Base-by-base conservation (phyloP, 2,113 vertebrate genomes). In the Ceratotherium simum region DNA sequence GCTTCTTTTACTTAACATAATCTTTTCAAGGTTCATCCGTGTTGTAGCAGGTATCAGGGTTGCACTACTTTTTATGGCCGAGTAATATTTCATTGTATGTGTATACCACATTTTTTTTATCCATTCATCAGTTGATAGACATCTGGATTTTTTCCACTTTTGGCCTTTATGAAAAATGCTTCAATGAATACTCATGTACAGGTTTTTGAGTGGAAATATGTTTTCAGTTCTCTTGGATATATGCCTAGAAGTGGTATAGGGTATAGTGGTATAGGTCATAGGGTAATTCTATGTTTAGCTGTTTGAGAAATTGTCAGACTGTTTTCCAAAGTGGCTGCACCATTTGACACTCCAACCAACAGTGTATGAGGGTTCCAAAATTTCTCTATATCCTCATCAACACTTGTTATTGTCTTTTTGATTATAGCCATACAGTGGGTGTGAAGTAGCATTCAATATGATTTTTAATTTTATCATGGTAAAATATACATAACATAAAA, bases 31-130 rank as follows among this genome's bases (percentile, higher is more conserved):
- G 11, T 58, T 75, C 9, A 2, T 51, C 12, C 31, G 33, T 69
- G 6, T 70, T n/a, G 11, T 25, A 95, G 14, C 12, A 27, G 36
- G 5, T 84, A 36, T 46, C 42, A 42, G 42, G 51, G 51, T 17
- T 25, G 3, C 21, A 31, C 58, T 92, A 54, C 9, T 95, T 86
- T 95, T 91, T 60, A 86, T 95, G 93, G 39, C 65, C 83, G 48
- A 93, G 1, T 86, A 88, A 56, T 69, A 83, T 88, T 89, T 31
- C 10, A 95, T 65, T 79, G 13, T n/a, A 18, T 84, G 64, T 39
- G 25, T 72, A 72, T 69, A 60, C 27, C 60, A 89, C 6, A 14
- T 80, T 91, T 80, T 67, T 33, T 69, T 80, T 70, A 67, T 76
- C n/a, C 29, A 39, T 78, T 94, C 62, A 75, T 86, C 80, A 78